Base-by-base conservation (phyloP, 2,888 invertebrate genomes). In the Ectemnius lituratus region DNA sequence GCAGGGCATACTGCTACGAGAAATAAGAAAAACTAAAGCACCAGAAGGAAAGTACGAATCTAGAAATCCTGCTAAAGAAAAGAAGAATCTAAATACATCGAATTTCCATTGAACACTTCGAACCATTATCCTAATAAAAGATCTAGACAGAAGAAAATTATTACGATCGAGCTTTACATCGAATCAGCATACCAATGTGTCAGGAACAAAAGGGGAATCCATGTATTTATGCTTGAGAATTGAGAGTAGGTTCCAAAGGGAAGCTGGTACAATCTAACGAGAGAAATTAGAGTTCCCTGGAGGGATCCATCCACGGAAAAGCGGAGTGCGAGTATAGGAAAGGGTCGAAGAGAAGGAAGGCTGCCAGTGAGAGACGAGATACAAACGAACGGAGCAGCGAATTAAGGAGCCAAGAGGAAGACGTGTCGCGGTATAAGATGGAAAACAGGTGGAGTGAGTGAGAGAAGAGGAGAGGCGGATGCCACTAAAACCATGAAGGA, bases 191-290 rank as follows among this genome's bases (percentile, higher is more conserved):
- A 11, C 23, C 23, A 49, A n/a, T 6, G 67, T 52, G 60, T 66
- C 45, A 52, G 45, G 63, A 37, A 20, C 11, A 49, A 67, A 47
- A 45, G 67, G 61, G 45, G 71, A 79, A 79, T 79, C 78, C 73
- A 70, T 75, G 75, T 79, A 77, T 78, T 79, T 79, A 79, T 79
- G 70, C 75, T 75, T 68, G 61, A 27, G 68, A 78, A 79, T 79
- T 75, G 79, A 79, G 75, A 79, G 73, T 75, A 62, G 68, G 75
- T 73, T 68, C 79, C 62, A 27, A 52, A 68, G 23, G 23, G 73
- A 70, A 70, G 61, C 57, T 16, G 70, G 59, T 66, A 70, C 70
- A 68, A 75, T 66, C 67, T 73, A 78, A 79, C 73, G 75, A 78
- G 75, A 75, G 77, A 75, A 78, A 75, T 77, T 79, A 73, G 70